Evolutionary conservation across 2,888 invertebrate species (phyloP), one percentile per base, ranked within the genome.

Genomic region (Galerucella calmariensis): DNA sequence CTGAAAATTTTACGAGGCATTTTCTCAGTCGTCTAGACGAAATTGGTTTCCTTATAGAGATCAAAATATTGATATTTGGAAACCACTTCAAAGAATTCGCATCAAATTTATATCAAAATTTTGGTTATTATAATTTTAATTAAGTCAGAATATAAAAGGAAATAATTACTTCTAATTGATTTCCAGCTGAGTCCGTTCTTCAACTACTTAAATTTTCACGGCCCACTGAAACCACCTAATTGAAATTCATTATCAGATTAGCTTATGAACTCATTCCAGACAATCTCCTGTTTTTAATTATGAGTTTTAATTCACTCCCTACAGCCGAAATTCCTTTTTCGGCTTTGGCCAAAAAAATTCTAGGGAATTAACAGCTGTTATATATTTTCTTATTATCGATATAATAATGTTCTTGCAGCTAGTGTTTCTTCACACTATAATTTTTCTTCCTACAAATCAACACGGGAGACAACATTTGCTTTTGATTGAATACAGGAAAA

Each of bases 201-300:
- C 58, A 10, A 63, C 59, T 66, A 58, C 59, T 72, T 59, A 66
- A 72, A 72, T 67, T 58, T 58, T 72, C 72, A 46, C 72, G 72
- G 58, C 59, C 59, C 72, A 67, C 67, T 72, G 72, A 72, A 48
- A 72, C 72, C 66, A 56, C 58, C 59, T 72, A 72, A 72, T 72
- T 72, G 59, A 72, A 72, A 72, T 72, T 72, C 72, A 72, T 72
- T 72, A 72, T 72, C 72, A 67, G 72, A 72, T 72, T 72, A 72
- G 72, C 72, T 72, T 72, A 72, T 72, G 66, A 72, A 67, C 72
- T 72, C 72, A 48, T 72, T 72, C 59, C 66, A 59, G 66, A 66
- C 72, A 67, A 46, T 72, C 59, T 67, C 58, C 58, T 72, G 59
- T 72, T 72, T 72, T 72, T 59, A 72, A 72, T 72, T 72, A 72